Evolutionary conservation across 2,113 vertebrate genomes (phyloP), one percentile per base, ranked within the genome.

Genomic region (Terrapene triunguis): DNA sequence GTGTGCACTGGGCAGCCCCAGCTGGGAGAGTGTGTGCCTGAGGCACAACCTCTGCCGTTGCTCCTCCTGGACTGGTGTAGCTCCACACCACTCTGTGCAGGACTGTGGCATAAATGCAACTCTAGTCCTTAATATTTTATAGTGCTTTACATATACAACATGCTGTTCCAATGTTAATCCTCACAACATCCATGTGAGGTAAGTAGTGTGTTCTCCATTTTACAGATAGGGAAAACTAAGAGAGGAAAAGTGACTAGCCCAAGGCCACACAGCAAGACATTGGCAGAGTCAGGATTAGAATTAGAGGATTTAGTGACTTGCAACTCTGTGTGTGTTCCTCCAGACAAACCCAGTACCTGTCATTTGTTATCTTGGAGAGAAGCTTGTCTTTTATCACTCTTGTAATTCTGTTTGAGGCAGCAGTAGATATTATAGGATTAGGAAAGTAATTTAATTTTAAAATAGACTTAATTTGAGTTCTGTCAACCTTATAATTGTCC

Each of bases 81-180:
- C 65, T 38, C 65, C 65, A n/a, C 65, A 19, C 65, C 9, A 3
- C 22, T 27, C 24, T 27, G 42, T 76, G 42, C 24, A 78, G 0
- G 6, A 25, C 57, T 62, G 35, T 0, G 0, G n/a, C 51, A 65
- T 0, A 0, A 47, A 59, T 80, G 65, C 14, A 54, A 38, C 85
- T 50, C 48, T 51, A 35, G 48, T 80, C 13, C 29, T 51, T 22
- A 80, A 14, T 35, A 35, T 12, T 35, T 51, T n/a, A 53, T 13
- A 80, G 48, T n/a, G 48, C 48, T n/a, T 53, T n/a, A 35, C 29
- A n/a, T 12, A 17, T 53, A 12, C 50, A 53, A n/a, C 10, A 22
- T 27, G 6, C 25, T 27, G 6, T 78, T 47, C 74, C 42, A 47
- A 44, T 25, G 12, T 78, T 42, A 44, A 78, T 44, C 42, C 74